Evolutionary conservation across 1,140 invertebrate genomes (phyloP), one percentile per base, ranked within the genome.

Genomic region (Diachasmimorpha longicaudata): DNA sequence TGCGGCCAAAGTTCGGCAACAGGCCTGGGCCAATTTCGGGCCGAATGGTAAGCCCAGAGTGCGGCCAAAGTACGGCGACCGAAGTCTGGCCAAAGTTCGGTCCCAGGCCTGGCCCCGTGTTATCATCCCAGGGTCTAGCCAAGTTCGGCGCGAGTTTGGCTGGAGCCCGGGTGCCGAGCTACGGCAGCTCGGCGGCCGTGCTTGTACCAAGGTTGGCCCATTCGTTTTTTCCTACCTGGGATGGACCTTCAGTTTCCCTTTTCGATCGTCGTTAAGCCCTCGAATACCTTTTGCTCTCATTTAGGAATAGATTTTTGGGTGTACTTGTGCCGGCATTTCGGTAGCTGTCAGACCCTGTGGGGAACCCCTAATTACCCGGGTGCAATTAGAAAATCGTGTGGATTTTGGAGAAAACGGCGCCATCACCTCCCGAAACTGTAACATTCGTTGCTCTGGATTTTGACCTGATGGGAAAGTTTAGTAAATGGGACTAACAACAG

Each of bases 311-410:
- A 23, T 63, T 63, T 63, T 63, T 19, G 19, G 19, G 0, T 25
- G 58, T 25, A 63, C 19, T 25, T 25, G 19, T 11, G 10, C 23
- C 25, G 9, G 21, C 58, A 63, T 25, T 63, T 55, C 48, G 31
- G 46, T 31, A 72, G 55, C 46, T 16, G 70, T 72, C 70, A 55
- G 31, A 70, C 48, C 67, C 19, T 70, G 23, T 39, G 44, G 73
- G 58, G 70, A 72, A 78, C 70, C 79, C 69, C 68, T 75, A 81
- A 82, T 82, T 81, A 82, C 76, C 69, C n/a, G 31, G 16, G 76
- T 63, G 78, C 78, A 81, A 84, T 83, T 83, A 83, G 79, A 82
- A 81, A 82, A 83, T 82, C 78, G 77, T 74, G 73, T 79, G 58
- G 19, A 23, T 63, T 63, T 63, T 63, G 31, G 58, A 10, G 48